Evolutionary conservation across 1,140 invertebrate genomes (phyloP).

Genomic region (Trichonephila inaurata): DNA sequence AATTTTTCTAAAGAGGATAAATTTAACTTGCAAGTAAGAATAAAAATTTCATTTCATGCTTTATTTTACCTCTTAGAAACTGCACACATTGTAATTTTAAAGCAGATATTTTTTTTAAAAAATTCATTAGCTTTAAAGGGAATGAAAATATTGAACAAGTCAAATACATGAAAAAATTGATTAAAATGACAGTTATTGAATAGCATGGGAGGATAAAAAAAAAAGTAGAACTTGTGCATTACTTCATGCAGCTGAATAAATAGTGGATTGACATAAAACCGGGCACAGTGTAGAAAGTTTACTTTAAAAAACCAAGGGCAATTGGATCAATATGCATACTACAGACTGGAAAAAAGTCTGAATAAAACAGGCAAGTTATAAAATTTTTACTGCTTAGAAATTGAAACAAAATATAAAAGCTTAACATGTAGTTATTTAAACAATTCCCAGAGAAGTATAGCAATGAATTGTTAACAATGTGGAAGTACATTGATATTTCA

Average conservation of each 20-base stretch:
- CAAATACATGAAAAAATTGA: background rate
- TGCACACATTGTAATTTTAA: constrained; percentile 27
- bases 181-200: background rate
- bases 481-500: background rate
- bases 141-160: constrained; percentile 12
- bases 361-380: background rate
- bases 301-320: too few species aligned
- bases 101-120: background rate
- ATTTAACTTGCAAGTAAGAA: constrained; percentile 33
- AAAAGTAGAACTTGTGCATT: background rate
- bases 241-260: constrained; percentile 4
- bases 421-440: background rate
- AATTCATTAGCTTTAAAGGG: constrained; percentile 12
- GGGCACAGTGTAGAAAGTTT: too few species aligned
- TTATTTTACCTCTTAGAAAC: constrained; percentile 38
- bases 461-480: background rate
- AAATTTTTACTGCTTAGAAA: background rate
- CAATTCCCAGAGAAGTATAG: background rate
- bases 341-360: background rate
- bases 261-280: background rate
- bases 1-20: constrained; percentile 36
- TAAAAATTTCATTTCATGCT: constrained; percentile 22
- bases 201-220: background rate
- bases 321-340: too few species aligned
- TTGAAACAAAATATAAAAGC: background rate